Conservation (phyloP, 2,888 invertebrate genomes). For the Cryptocephalus moraei region DNA sequence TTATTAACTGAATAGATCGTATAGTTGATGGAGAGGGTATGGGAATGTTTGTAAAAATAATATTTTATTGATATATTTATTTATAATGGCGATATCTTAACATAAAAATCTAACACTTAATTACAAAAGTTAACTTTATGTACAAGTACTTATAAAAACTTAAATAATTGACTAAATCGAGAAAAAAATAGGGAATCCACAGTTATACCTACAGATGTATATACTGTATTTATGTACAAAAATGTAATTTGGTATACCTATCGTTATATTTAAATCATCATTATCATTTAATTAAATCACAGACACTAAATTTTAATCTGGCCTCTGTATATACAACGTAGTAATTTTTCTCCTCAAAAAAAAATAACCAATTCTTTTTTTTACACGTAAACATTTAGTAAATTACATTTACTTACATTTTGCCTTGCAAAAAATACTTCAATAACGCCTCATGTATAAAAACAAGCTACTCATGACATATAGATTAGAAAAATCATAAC, state of each 20-base stretch:
- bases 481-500: constrained; percentile 1
- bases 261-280: neutral
- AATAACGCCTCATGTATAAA: constrained; percentile 7
- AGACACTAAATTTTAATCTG: constrained; percentile 36
- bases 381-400: neutral
- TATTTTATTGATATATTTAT: constrained; percentile 16
- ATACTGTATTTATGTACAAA: constrained; percentile 9
- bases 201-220: constrained; percentile 7
- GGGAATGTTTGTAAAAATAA: neutral
- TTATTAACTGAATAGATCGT: too few species aligned
- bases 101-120: constrained; percentile 29
- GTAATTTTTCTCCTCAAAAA: neutral
- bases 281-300: constrained; percentile 34
- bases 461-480: constrained; percentile 5
- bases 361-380: neutral
- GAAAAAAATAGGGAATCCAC: constrained; percentile 28
- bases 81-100: constrained; percentile 29
- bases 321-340: constrained; percentile 27
- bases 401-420: constrained; percentile 2
- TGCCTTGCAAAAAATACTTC: constrained; percentile 7
- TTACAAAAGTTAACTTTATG: constrained; percentile 36
- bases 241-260: constrained; percentile 28
- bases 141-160: constrained; percentile 29
- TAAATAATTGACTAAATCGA: constrained; percentile 28
- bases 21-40: too few species aligned